Percentiles rank a stretch among this genome's conserved stretches.
Conservation (phyloP, 2,888 invertebrate species). For the Aporophyla lueneburgensis region DNA sequence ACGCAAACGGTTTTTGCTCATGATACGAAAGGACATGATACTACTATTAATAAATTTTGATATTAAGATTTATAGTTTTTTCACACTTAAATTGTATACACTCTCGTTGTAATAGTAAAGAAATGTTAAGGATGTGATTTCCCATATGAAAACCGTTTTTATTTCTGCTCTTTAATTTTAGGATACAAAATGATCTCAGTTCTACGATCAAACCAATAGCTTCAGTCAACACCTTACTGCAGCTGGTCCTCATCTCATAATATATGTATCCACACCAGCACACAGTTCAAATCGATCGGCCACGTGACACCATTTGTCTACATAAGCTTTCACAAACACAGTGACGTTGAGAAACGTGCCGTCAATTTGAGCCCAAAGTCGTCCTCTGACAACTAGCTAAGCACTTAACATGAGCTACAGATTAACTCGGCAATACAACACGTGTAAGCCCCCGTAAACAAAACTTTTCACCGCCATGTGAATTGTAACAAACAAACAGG, state of each 20-base stretch:
- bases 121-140: no score
- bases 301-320: constrained; percentile 42
- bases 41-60: no score
- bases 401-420: constrained; percentile 46
- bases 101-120: no score
- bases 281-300: constrained; percentile 31
- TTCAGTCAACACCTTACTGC: constrained; percentile 18
- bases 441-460: constrained; percentile 51
- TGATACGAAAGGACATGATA: no score
- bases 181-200: background rate
- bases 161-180: no score
- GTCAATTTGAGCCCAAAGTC: constrained; percentile 50
- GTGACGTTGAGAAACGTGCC: constrained; percentile 48
- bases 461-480: constrained; percentile 48
- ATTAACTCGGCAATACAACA: constrained; percentile 57
- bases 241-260: constrained; percentile 7
- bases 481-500: constrained; percentile 53
- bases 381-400: constrained; percentile 43
- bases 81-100: no score
- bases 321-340: constrained; percentile 55
- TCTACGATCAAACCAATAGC: background rate
- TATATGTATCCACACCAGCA: constrained; percentile 28
- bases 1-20: no score
- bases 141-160: no score
- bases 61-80: no score